phyloP scores from a whole-genome alignment of 2,797 vertebrate genomes.

The Lepilemur septentrionalis region DNA sequence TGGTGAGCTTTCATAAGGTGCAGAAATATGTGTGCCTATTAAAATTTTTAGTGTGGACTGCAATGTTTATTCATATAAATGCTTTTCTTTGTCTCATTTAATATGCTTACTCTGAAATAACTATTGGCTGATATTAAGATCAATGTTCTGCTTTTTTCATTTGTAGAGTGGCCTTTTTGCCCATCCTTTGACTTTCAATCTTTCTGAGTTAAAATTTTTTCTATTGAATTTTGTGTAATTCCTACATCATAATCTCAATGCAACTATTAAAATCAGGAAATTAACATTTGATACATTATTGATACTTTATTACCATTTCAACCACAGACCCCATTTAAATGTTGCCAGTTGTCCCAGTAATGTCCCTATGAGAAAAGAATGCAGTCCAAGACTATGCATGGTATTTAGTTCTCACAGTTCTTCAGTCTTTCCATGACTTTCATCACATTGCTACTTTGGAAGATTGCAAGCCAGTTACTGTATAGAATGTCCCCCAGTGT shows the following conservation, averaged over 20 bases:
- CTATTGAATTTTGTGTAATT: slow-evolving; percentile 8
- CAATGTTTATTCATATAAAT: not conserved
- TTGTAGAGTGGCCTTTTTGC: not conserved
- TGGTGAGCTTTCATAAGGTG: not conserved
- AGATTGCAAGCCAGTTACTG: not conserved
- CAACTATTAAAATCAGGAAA: not conserved
- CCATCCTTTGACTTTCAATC: not conserved
- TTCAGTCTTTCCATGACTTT: not conserved
- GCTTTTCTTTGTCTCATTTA: not conserved
- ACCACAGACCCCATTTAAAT: not conserved
- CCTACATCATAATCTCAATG: not conserved
- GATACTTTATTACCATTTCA: not conserved
- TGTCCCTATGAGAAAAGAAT: not conserved
- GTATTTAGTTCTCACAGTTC: not conserved
- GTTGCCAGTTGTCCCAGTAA: not conserved
- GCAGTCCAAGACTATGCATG: not conserved
- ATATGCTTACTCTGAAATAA: not conserved
- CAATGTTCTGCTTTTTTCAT: not conserved
- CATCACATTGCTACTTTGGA: not conserved
- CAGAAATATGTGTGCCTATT: not conserved
- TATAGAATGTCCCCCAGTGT: not conserved
- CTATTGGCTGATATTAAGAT: not conserved
- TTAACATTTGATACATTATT: not conserved
- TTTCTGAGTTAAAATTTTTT: not conserved
- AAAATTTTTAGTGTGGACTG: not conserved